phyloP scores from a whole-genome alignment of 2,888 invertebrate genomes.

The Mamestra brassicae region DNA sequence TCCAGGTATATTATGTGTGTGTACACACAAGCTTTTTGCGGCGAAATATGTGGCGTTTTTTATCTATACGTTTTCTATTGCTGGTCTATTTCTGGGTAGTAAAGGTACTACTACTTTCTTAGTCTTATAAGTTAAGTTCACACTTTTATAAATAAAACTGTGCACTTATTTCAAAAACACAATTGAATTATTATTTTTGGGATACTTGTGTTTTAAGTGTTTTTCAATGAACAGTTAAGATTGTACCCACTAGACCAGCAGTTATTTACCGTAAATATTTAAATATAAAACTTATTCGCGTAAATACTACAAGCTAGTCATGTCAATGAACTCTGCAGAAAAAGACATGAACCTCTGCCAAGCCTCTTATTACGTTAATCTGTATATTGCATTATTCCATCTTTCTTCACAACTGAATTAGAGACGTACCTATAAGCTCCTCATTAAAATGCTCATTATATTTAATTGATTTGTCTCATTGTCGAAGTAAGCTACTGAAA shows the following conservation, averaged over 20 bases:
- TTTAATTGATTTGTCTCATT: neutral
- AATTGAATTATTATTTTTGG: neutral
- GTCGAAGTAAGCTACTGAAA: neutral
- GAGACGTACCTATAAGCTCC: neutral
- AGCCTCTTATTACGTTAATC: slow-evolving; percentile 12
- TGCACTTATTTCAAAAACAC: neutral
- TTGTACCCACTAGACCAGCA: neutral
- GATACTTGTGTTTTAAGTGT: neutral
- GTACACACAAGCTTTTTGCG: slow-evolving; percentile 40
- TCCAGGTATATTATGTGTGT: slow-evolving; percentile 55
- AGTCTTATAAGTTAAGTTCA: slow-evolving; percentile 21
- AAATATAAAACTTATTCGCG: neutral
- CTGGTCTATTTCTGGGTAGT: slow-evolving; percentile 5
- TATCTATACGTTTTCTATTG: slow-evolving; percentile 1
- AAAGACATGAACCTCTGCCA: slow-evolving; percentile 16
- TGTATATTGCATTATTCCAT: slow-evolving; percentile 31
- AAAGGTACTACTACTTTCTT: slow-evolving; percentile 5
- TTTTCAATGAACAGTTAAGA: neutral
- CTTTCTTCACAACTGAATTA: neutral
- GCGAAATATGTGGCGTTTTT: slow-evolving; percentile 24
- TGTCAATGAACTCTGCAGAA: slow-evolving; percentile 36
- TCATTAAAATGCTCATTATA: neutral
- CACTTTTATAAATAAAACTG: neutral
- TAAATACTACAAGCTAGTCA: neutral
- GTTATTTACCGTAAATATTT: neutral